Evolutionary conservation across 2,113 vertebrate species (phyloP), one percentile per base, ranked within the genome.

Genomic region (Petaurus breviceps): DNA sequence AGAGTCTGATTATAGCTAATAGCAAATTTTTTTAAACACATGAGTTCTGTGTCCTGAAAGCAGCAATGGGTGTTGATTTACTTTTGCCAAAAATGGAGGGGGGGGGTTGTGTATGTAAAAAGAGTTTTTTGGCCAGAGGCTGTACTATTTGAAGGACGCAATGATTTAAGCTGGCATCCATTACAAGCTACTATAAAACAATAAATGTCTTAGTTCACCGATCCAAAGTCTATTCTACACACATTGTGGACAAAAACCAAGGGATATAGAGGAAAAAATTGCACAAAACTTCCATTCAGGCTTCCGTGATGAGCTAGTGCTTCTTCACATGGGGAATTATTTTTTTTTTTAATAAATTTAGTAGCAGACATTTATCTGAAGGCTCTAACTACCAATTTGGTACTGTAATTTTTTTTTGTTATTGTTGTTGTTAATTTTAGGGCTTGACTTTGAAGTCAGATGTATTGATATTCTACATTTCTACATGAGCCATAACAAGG

Each of bases 141-240:
- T 46, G 77, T 96, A 8, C 68, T 95, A 91, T 94, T 90, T 96
- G 89, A 97, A 96, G 93, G 50, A 95, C 55, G 47, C 91, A 94
- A n/a, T 94, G 93, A 61, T 94, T 96, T 94, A 93, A 96, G 25
- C 28, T 96, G 94, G 91, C 94, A 95, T 68, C 55, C 92, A 54
- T 94, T 93, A 97, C 93, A 92, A 96, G 47, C 92, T 94, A 95
- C 47, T 96, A 94, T 51, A 92, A 96, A 98, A 94, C 53, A 51
- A 92, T 93, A 96, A 95, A 94, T 94, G 90, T 61, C 92, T 54
- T 91, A 52, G 46, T 94, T 95, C 92, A 92, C 31, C 51, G 31
- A 16, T 93, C 54, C 57, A 92, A 68, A 92, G 68, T 43, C 96
- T 96, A 96, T 50, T 96, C 96, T 92, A 77, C 50, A 51, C 37